Evolutionary conservation across 2,888 invertebrate species (phyloP), one percentile per base, ranked within the genome.

Genomic region (Drosophila borborema): DNA sequence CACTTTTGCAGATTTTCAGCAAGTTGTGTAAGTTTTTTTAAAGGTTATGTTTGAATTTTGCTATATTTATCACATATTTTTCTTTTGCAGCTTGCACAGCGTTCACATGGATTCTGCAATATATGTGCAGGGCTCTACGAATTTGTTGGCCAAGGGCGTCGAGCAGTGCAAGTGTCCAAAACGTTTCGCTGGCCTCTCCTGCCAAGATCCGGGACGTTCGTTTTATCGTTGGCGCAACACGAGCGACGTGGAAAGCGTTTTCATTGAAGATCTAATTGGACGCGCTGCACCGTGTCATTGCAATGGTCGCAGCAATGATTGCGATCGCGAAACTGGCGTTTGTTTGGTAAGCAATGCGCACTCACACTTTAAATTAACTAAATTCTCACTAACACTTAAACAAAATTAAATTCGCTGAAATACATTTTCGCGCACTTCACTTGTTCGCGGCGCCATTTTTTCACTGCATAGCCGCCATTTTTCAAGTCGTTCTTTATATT

Each of bases 141-240:
- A 94, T 73, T 95, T 95, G n/a, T 91, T 95, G 48, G 97, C 97
- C 0, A 94, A 95, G 38, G 97, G 98, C 0, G 96, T 99, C 3
- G 99, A 99, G 93, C 94, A 96, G 68, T 99, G 99, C 92, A 94
- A 95, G 54, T 99, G 99, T 90, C 97, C 98, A 0, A 93, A 94
- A 0, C 95, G 95, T 70, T 99, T 98, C 93, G 95, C 96, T 75
- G 97, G 97, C 0, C 95, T 96, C 0, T 99, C 99, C 0, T 99
- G 99, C 92, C 99, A 99, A 93, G 96, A 96, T 91, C 97, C 98
- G 0, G 96, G 96, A 45, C 92, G 94, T 9, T 99, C 99, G 0
- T 98, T 96, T 93, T 97, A 95, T 89, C 94, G 97, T 61, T 96
- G 96, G 94, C 95, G 96, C 91, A 95, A 95, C 45, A 93, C 94